Percentiles rank a stretch among this genome's conserved stretches.
phyloP scores from a whole-genome alignment of 2,797 vertebrate species.

The Scleropages formosus region DNA sequence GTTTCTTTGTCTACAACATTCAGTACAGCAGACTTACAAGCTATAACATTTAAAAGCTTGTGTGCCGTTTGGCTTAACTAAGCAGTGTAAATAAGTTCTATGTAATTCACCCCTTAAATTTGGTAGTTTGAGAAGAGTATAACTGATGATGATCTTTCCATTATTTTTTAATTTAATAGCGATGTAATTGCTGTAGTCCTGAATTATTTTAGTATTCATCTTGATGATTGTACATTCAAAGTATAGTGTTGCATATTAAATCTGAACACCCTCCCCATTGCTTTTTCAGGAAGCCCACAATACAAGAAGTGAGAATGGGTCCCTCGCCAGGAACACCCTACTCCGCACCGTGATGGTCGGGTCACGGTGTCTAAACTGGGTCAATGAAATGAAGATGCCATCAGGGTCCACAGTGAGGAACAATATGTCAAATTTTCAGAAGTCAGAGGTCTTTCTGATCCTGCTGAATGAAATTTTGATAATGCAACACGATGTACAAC shows the following conservation, averaged over 20 bases:
- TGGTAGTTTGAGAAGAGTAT: no score
- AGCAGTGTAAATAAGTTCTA: no score
- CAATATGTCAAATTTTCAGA: slow-evolving; percentile 69
- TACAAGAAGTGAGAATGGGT: slow-evolving; percentile 78
- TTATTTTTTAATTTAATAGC: no score
- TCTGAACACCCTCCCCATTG: neutral
- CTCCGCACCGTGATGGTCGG: slow-evolving; percentile 58
- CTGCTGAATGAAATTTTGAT: slow-evolving; percentile 49
- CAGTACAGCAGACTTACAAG: no score
- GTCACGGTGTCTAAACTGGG: slow-evolving; percentile 28
- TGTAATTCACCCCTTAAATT: no score
- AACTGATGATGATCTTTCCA: no score
- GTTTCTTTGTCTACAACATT: no score
- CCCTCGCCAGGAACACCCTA: slow-evolving; percentile 65
- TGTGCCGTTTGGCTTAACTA: no score
- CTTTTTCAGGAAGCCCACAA: slow-evolving; percentile 73
- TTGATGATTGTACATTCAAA: neutral
- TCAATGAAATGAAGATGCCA: no score
- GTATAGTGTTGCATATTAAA: slow-evolving; percentile 30
- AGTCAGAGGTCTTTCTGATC: slow-evolving; percentile 27
- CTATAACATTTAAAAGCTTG: no score
- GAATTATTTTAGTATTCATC: no score
- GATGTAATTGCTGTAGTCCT: no score
- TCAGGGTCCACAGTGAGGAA: slow-evolving; percentile 40
- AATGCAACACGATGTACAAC: slow-evolving; percentile 51